Evolutionary conservation across 2,888 invertebrate genomes (phyloP).

Genomic region (Crossocerus cetratus): DNA sequence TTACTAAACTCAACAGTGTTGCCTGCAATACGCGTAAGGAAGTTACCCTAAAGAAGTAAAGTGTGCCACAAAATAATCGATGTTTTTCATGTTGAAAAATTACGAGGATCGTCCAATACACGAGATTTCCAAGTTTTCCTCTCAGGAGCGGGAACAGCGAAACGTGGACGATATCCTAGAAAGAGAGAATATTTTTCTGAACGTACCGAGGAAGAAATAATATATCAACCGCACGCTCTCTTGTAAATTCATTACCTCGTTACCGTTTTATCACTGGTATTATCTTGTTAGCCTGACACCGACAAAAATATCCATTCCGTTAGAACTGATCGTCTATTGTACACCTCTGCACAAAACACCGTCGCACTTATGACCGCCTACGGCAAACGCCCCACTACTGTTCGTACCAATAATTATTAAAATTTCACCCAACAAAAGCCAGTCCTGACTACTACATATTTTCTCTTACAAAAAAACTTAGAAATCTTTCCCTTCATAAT

Average conservation of each 20-base stretch:
- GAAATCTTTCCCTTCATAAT: no score
- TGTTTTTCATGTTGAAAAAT: not conserved
- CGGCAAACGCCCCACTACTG: not conserved
- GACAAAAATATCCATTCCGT: no score
- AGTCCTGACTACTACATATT: not conserved
- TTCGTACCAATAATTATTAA: not conserved
- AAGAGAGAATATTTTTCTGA: constrained; percentile 36
- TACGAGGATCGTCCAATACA: not conserved
- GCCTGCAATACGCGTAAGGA: constrained; percentile 3
- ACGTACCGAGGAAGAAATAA: not conserved
- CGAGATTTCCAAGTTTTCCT: constrained; percentile 13
- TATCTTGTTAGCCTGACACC: no score
- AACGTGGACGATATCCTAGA: constrained; percentile 34
- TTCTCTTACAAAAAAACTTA: not conserved
- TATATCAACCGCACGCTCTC: constrained; percentile 1
- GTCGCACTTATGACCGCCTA: constrained; percentile 2
- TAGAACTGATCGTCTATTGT: not conserved
- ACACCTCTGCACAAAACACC: not conserved
- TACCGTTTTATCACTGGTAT: no score
- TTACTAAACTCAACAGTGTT: constrained; percentile 9
- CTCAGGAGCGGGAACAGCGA: constrained; percentile 8
- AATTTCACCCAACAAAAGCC: not conserved
- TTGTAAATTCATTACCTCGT: not conserved
- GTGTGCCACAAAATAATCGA: not conserved
- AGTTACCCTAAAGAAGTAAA: not conserved